Evolutionary conservation across 2,113 vertebrate species (phyloP).

Genomic region (Porphyrio hochstetteri): DNA sequence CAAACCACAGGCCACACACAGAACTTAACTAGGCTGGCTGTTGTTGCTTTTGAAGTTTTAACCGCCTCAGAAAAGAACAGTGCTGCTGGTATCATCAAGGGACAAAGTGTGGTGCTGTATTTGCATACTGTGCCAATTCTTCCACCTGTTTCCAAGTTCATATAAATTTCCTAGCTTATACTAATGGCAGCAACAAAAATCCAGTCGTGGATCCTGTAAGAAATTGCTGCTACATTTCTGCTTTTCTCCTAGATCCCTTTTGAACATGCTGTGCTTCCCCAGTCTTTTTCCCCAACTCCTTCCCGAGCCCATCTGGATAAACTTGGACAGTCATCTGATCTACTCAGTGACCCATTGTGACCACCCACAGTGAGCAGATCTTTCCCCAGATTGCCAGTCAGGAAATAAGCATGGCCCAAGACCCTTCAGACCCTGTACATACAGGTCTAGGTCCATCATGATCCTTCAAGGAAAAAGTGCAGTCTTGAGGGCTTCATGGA

Average conservation of each 20-base stretch:
- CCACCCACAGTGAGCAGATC: neutral
- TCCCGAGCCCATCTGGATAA: neutral
- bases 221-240: neutral
- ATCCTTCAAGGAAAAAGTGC: neutral
- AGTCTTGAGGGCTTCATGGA: no score
- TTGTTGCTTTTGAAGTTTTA: neutral
- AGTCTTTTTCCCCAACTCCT: neutral
- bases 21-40: neutral
- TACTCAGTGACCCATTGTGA: neutral
- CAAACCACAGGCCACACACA: neutral
- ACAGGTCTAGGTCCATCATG: fast-evolving
- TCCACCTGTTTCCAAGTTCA: neutral
- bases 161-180: neutral
- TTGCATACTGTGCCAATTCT: neutral
- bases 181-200: neutral
- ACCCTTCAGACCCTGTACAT: neutral
- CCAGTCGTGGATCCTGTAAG: neutral
- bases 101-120: neutral
- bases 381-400: neutral
- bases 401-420: fast-evolving
- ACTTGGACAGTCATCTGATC: neutral
- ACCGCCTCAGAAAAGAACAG: neutral
- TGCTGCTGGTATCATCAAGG: neutral
- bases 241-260: neutral
- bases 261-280: neutral